Evolutionary conservation across 2,888 invertebrate genomes (phyloP).

Genomic region (Venusia cambrica): DNA sequence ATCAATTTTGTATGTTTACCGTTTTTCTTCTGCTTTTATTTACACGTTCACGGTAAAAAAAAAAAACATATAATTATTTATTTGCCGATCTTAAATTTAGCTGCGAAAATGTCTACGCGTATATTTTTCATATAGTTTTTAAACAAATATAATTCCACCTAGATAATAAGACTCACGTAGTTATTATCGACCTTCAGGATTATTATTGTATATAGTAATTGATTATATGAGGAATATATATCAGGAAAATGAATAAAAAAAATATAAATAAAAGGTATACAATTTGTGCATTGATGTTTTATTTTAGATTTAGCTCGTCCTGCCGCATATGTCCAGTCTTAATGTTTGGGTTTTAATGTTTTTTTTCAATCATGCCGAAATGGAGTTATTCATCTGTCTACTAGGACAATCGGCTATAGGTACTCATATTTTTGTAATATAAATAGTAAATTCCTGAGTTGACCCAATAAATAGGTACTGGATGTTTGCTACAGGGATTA

Average conservation of each 20-base stretch:
- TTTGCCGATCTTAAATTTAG: conserved; percentile 17
- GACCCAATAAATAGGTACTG: too few species aligned
- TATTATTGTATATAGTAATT: conserved; percentile 74
- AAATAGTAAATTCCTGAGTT: too few species aligned
- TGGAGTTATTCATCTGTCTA: too few species aligned
- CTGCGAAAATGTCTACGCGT: conserved; percentile 10
- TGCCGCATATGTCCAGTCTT: too few species aligned
- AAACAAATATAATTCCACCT: conserved; percentile 70
- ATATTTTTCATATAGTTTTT: conserved; percentile 34
- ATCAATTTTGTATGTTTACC: conserved; percentile 10
- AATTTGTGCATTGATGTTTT: conserved; percentile 49
- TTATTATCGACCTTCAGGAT: conserved; percentile 61
- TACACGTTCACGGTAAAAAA: conserved; percentile 30
- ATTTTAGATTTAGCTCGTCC: conserved; percentile 27
- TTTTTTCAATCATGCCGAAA: too few species aligned
- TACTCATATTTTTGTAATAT: too few species aligned
- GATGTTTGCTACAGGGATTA: too few species aligned
- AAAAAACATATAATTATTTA: conserved; percentile 26
- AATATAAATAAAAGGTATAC: conserved; percentile 65
- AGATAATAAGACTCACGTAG: conserved; percentile 72
- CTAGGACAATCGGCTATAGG: too few species aligned
- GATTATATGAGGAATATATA: conserved; percentile 67
- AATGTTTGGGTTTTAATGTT: too few species aligned
- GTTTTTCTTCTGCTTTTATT: conserved; percentile 26
- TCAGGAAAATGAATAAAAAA: conserved; percentile 55